phyloP scores from a whole-genome alignment of 53 echinoderm and acorn worm genomes.

The Patiria pectinifera region DNA sequence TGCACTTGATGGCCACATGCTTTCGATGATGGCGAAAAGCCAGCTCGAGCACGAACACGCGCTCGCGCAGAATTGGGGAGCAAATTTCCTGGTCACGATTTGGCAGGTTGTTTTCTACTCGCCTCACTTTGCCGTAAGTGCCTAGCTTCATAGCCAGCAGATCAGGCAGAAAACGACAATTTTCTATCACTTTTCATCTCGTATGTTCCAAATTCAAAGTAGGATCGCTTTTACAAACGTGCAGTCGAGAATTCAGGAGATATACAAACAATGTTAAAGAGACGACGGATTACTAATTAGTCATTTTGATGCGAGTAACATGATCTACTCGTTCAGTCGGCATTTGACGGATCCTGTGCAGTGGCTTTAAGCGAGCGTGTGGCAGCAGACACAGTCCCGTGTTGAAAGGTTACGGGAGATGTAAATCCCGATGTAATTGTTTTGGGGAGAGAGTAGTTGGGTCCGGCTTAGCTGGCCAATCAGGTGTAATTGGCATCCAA shows the following conservation, averaged over 20 bases:
- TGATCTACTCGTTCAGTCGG: neutral
- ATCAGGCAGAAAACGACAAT: neutral
- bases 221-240: neutral
- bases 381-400: neutral
- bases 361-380: neutral
- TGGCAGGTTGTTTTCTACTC: neutral
- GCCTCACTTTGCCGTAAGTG: neutral
- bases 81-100: neutral
- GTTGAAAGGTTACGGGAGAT: neutral
- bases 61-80: neutral
- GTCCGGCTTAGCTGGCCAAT: neutral
- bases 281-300: neutral
- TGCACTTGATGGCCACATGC: neutral
- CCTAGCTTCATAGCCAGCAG: neutral
- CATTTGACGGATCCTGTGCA: neutral
- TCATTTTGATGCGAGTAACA: neutral
- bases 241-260: neutral
- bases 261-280: neutral
- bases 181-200: neutral
- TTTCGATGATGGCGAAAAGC: neutral
- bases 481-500: neutral
- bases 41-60: neutral
- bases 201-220: neutral
- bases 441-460: neutral
- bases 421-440: conserved; percentile 5